Evolutionary conservation across 2,113 vertebrate species (phyloP), one percentile per base, ranked within the genome.

Genomic region (Procavia capensis): DNA sequence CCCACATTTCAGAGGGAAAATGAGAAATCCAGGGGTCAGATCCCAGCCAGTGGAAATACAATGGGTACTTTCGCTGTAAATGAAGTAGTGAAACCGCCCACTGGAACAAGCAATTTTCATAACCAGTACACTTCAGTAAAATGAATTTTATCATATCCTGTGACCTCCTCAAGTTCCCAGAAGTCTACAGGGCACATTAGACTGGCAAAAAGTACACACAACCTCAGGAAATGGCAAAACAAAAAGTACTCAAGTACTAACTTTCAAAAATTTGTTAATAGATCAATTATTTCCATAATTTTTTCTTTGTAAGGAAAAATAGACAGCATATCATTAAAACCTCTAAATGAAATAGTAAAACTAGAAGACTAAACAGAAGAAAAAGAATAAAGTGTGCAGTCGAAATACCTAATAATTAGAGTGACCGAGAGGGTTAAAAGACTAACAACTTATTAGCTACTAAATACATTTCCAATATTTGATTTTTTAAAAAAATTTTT

Each of bases 61-160:
- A 96, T 22, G 93, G 80, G 95, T 93, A 95, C 68, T 96, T 94
- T 87, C 0, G 29, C 93, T 94, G 88, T 94, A 98, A 98, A 97
- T 95, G 50, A 96, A 97, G 89, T 96, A 97, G 95, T 94, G 96
- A 98, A 97, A 81, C 86, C 74, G 24, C 82, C 85, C 90, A 97
- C 92, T 93, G 96, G 94, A 97, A 96, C 96, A 98, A 97, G 97
- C 90, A 97, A 91, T 97, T 98, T 95, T 97, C 95, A 94, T 96
- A 98, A 97, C 79, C 94, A 97, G 94, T 64, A 93, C 61, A 76
- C 78, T 96, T 27, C 6, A 96, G 92, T 59, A 95, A 97, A 98
- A 97, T 91, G 85, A 97, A 85, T 97, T 92, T 97, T 88, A 91
- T 96, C 93, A 90, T 96, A 96, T 88, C 84, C 86, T 85, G 22